These are phyloP conservation scores for Onthophagus taurus DNA, from an alignment of 1,140 invertebrate genomes.

Conservation along the genomic window DNA sequence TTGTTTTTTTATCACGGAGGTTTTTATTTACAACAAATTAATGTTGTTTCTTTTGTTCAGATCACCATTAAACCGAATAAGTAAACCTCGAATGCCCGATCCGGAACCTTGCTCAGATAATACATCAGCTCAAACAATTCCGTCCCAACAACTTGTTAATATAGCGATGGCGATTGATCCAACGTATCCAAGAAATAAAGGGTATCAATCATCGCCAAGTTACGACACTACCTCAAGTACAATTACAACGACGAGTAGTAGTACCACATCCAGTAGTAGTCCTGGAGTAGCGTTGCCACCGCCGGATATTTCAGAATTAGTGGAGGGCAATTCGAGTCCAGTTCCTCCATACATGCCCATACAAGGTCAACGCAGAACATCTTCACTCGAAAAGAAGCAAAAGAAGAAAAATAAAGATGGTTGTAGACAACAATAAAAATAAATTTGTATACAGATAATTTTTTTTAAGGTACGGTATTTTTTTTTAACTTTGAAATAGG, in stretches of 20 bases:
- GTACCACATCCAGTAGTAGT: conserved; percentile 34
- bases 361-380: conserved; percentile 59
- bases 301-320: conserved; percentile 27
- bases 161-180: conserved; percentile 53
- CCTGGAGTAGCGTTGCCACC: conserved; percentile 30
- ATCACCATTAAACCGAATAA: conserved; percentile 27
- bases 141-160: conserved; percentile 36
- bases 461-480: not conserved
- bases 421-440: conserved; percentile 34
- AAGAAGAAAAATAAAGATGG: conserved; percentile 37
- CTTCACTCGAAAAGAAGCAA: conserved; percentile 44
- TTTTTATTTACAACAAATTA: conserved; percentile 8
- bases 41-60: conserved; percentile 21
- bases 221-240: conserved; percentile 31
- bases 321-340: conserved; percentile 44
- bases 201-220: conserved; percentile 25
- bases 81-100: conserved; percentile 32
- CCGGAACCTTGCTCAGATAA: conserved; percentile 19
- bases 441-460: too few species aligned
- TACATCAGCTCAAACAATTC: conserved; percentile 14
- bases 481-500: too few species aligned
- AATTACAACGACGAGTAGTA: conserved; percentile 31
- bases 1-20: too few species aligned
- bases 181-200: conserved; percentile 39
- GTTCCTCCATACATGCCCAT: conserved; percentile 69